These are phyloP conservation scores for Ctenopoma kingsleyae DNA, from an alignment of 2,797 vertebrate species.

Conservation along the genomic window DNA sequence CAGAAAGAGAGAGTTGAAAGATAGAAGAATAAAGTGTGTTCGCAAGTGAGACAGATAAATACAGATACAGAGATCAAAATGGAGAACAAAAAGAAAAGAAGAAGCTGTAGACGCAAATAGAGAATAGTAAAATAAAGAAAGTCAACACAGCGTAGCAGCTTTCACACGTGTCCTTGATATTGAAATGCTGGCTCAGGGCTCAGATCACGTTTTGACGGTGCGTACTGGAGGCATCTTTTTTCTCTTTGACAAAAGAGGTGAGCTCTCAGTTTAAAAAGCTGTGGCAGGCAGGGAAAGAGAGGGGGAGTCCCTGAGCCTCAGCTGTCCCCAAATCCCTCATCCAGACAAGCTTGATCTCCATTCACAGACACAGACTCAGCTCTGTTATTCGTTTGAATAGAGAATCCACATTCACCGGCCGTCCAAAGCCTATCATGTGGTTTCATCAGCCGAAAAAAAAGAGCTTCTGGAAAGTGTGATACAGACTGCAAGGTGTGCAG, in stretches of 20 bases:
- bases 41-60: constrained; percentile 19
- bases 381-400: constrained; percentile 57
- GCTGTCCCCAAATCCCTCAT: constrained; percentile 63
- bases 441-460: constrained; percentile 55
- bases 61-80: constrained; percentile 31
- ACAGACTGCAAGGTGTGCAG: constrained; percentile 7
- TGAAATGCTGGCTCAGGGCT: constrained; percentile 64
- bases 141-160: constrained; percentile 51
- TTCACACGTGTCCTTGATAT: constrained; percentile 71
- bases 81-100: not conserved
- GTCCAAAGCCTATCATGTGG: constrained; percentile 32
- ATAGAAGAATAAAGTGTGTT: constrained; percentile 21
- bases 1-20: constrained; percentile 8
- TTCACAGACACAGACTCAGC: constrained; percentile 57
- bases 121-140: constrained; percentile 55
- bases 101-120: constrained; percentile 24
- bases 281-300: constrained; percentile 22
- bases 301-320: constrained; percentile 55
- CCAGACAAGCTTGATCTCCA: constrained; percentile 74
- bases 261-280: constrained; percentile 53
- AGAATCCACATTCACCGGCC: constrained; percentile 40
- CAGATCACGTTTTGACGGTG: constrained; percentile 65
- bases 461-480: constrained; percentile 47
- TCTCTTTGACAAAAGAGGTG: constrained; percentile 62
- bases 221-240: constrained; percentile 54